A percentile compares a stretch with the other conserved stretches of the same genome.
Conservation (phyloP, 2,888 invertebrate species). For the Drosophila niveifrons region DNA sequence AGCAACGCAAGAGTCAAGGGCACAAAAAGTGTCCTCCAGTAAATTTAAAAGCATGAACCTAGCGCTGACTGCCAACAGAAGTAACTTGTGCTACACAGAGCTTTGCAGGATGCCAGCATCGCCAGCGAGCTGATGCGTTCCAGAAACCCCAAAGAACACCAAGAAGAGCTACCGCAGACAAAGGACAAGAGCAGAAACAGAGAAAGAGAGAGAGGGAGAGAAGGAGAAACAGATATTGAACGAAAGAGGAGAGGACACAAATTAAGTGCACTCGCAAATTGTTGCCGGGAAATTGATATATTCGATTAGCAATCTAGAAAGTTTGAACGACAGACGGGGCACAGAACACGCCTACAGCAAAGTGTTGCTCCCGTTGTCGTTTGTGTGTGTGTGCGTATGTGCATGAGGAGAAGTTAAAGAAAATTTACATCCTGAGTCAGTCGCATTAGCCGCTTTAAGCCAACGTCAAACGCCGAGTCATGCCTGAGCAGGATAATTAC, state of each 20-base stretch:
- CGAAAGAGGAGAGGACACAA: conserved; percentile 30
- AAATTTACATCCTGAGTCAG: conserved; percentile 52
- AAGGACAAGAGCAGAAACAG: conserved; percentile 6
- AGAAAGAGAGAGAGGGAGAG: not conserved
- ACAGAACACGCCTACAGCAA: conserved; percentile 19
- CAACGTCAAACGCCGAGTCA: conserved; percentile 74
- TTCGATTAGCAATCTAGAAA: conserved; percentile 70
- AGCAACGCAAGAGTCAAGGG: conserved; percentile 57
- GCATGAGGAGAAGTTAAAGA: conserved; percentile 23
- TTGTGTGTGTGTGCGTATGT: not conserved
- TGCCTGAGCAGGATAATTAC: conserved; percentile 86
- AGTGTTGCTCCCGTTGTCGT: not conserved
- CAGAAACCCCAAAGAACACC: conserved; percentile 18
- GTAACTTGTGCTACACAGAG: conserved; percentile 52
- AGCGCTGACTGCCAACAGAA: conserved; percentile 37
- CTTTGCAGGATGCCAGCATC: conserved; percentile 55
- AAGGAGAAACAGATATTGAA: not conserved
- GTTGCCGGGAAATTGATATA: conserved; percentile 72
- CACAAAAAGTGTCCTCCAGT: conserved; percentile 47
- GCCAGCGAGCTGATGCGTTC: conserved; percentile 68
- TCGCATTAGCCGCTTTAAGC: conserved; percentile 58
- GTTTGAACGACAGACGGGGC: conserved; percentile 3
- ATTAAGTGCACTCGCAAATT: conserved; percentile 67
- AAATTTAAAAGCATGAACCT: conserved; percentile 50
- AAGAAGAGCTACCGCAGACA: conserved; percentile 10